Evolutionary conservation across 2,888 invertebrate genomes (phyloP), one percentile per base, ranked within the genome.

Genomic region (Morpho deidamia): DNA sequence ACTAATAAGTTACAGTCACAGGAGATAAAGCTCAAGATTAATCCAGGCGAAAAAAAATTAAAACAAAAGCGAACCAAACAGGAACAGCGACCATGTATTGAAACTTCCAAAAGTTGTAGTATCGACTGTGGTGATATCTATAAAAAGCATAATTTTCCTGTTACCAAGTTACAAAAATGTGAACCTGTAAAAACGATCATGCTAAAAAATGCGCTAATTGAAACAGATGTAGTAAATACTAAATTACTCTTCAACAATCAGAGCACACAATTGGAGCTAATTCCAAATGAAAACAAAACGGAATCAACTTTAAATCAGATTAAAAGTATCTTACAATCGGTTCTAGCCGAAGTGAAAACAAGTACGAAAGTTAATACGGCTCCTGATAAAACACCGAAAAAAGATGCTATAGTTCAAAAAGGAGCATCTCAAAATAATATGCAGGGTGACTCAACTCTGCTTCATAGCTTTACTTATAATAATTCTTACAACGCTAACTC

Each of bases 301-400:
- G 80, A 82, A 60, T 66, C 64, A 11, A 81, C 82, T 7, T 66
- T 88, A 12, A 76, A 79, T 60, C 81, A 87, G 69, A 87, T 87
- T 46, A 87, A 86, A 64, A 70, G 47, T 59, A 84, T 87, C 54
- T 64, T 88, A 37, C 81, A 85, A 60, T 73, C 81, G 0, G 85
- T 88, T 7, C 61, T 88, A 39, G 68, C 71, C 8, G 84, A 86
- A 72, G 81, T 88, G 0, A 87, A 85, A 69, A 76, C 75, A 1
- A 80, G 71, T 38, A 62, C 67, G 9, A 72, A 72, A 58, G 34
- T 64, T 10, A 74, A 66, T 54, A 64, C 56, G 12, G 44, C 39
- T 39, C 1, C 51, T 11, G 61, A 71, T 10, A 66, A 66, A 5
- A 74, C 68, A 51, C 11, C 55, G 10, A 83, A 71, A 58, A 84